Evolutionary conservation across 2,797 vertebrate genomes (phyloP).

Genomic region (Anguilla obscura): DNA sequence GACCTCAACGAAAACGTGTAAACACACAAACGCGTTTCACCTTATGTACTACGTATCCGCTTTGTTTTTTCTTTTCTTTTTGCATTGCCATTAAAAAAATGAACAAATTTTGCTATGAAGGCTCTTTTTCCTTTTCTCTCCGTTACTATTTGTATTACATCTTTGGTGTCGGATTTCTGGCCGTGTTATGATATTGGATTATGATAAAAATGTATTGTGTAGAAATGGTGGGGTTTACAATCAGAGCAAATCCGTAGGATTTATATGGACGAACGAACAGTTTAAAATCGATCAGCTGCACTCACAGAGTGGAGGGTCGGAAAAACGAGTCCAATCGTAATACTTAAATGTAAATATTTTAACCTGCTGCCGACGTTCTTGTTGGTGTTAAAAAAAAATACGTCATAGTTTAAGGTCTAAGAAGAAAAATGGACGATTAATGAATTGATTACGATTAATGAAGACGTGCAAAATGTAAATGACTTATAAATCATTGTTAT

Average conservation of each 20-base stretch:
- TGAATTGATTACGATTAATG: background rate
- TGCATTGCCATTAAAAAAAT: slow-evolving; percentile 1
- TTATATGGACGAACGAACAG: background rate
- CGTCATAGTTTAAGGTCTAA: slow-evolving; percentile 7
- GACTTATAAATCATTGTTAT: background rate
- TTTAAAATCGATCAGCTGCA: background rate
- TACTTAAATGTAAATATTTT: background rate
- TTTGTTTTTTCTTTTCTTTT: background rate
- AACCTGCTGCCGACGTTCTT: background rate
- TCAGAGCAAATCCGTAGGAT: background rate
- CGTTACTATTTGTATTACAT: background rate
- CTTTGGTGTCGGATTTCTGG: background rate
- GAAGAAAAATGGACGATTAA: background rate
- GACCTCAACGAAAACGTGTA: background rate
- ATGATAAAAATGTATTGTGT: background rate
- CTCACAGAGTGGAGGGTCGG: background rate
- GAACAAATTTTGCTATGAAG: background rate
- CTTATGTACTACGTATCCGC: background rate
- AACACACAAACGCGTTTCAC: background rate
- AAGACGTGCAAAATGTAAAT: background rate
- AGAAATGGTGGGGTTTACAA: background rate
- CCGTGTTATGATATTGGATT: background rate
- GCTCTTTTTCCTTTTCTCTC: background rate
- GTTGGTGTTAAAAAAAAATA: background rate
- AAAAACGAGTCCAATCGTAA: background rate